Evolutionary conservation across 2,797 vertebrate species (phyloP), one percentile per base, ranked within the genome.

Genomic region (Lacerta bilineata): DNA sequence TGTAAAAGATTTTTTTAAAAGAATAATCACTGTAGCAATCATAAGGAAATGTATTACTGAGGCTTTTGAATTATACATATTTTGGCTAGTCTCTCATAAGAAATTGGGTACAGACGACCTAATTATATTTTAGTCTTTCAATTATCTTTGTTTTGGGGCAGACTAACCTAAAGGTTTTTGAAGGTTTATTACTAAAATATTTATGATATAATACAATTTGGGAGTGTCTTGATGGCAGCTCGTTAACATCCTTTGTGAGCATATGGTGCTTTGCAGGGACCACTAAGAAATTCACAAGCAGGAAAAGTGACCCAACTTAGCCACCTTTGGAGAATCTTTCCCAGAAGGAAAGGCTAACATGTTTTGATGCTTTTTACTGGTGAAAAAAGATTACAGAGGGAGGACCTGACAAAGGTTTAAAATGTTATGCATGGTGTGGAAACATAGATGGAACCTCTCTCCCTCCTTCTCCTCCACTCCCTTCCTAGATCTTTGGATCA

Each of bases 101-200:
- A 1, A 75, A 77, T 75, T 18, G 46, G 87, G 64, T 82, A 10
- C 7, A 33, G 43, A 88, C 91, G 17, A 27, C 83, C 27, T 79
- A 78, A 71, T 86, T 76, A 69, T 82, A 83, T 23, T 79, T 83
- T 50, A 69, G 74, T 61, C 68, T 90, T 90, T 77, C 81, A 90
- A 50, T 87, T 90, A 74, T 81, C 83, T 66, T 4, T 90, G 36
- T 87, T 84, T 90, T 15, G 39, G 72, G 36, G 39, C 25, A 78
- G 50, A 29, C 36, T 75, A 68, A n/a, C 43, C 27, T 23, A 76
- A 88, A 69, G 27, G 36, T 27, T 69, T 64, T 55, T 29, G 39
- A 55, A 74, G 33, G 50, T 4, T n/a, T 66, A 64, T 55, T 85
- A 84, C 61, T 80, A 76, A 84, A 89, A 68, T 76, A 84, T 87